These are phyloP conservation scores for Agrotis clavis DNA, from an alignment of 2,888 invertebrate genomes.

Conservation along the genomic window DNA sequence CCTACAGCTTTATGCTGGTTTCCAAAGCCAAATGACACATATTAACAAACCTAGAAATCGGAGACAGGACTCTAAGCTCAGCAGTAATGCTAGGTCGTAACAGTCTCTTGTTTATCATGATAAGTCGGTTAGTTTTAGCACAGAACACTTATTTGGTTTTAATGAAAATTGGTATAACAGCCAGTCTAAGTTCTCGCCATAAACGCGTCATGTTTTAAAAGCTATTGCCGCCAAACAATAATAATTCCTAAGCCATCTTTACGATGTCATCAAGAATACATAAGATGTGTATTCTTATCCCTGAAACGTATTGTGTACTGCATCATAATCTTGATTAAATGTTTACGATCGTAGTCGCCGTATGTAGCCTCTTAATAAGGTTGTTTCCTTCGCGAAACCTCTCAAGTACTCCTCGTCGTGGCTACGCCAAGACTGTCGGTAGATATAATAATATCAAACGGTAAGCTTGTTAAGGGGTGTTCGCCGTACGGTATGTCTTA, in stretches of 20 bases:
- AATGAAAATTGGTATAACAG: not conserved
- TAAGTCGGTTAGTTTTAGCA: too few species aligned
- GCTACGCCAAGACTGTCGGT: conserved; percentile 56
- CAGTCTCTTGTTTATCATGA: too few species aligned
- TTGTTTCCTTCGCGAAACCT: conserved; percentile 66
- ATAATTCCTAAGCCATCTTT: conserved; percentile 28
- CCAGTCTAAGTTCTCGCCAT: not conserved
- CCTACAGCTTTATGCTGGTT: too few species aligned
- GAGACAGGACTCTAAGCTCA: too few species aligned
- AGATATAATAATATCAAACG: conserved; percentile 66
- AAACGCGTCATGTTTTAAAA: conserved; percentile 14
- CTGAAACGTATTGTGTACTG: conserved; percentile 29
- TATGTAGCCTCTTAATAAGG: conserved; percentile 62
- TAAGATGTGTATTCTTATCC: conserved; percentile 39
- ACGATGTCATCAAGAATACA: conserved; percentile 39
- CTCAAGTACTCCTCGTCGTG: conserved; percentile 56
- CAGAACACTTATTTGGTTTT: not conserved
- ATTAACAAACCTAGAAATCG: too few species aligned
- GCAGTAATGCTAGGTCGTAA: too few species aligned
- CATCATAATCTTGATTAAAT: conserved; percentile 64
- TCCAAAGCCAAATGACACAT: too few species aligned
- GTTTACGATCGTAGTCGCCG: conserved; percentile 63
- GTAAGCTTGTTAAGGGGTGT: conserved; percentile 59
- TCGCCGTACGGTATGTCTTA: too few species aligned
- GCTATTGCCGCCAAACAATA: conserved; percentile 5